A percentile compares a stretch with the other conserved stretches of the same genome.
Conservation (phyloP, 2,888 invertebrate genomes). For the Synanthedon andrenaeformis region DNA sequence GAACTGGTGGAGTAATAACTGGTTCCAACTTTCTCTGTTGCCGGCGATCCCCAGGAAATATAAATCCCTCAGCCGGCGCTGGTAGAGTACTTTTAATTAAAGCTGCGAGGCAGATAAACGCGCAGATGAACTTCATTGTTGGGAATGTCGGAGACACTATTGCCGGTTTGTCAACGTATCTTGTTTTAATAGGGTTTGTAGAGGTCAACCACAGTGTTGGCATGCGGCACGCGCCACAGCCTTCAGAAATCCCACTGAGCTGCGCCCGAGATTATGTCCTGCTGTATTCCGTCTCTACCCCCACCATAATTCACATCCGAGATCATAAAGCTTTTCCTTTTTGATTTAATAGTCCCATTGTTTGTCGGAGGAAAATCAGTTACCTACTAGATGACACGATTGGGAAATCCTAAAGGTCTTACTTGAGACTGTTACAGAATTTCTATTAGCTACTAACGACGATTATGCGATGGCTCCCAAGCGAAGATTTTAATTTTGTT, state of each 20-base stretch:
- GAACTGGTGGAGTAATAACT: constrained; percentile 59
- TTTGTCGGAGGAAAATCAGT: constrained; percentile 30
- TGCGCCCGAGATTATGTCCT: constrained; percentile 49
- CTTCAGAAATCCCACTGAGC: constrained; percentile 69
- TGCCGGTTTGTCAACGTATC: constrained; percentile 39
- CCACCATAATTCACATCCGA: constrained; percentile 16
- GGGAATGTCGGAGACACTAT: constrained; percentile 46
- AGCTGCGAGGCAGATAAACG: constrained; percentile 32
- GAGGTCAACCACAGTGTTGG: constrained; percentile 59
- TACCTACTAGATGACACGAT: constrained; percentile 26
- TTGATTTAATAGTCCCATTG: constrained; percentile 47
- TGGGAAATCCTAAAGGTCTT: constrained; percentile 42
- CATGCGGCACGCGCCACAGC: constrained; percentile 69
- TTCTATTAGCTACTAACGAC: too few species aligned
- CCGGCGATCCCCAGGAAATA: constrained; percentile 47
- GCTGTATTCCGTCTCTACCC: constrained; percentile 44
- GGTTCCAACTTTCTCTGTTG: constrained; percentile 49
- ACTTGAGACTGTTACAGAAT: too few species aligned
- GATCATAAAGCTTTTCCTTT: constrained; percentile 33
- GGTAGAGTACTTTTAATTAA: constrained; percentile 19
- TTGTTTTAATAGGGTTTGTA: constrained; percentile 62
- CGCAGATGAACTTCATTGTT: constrained; percentile 53
- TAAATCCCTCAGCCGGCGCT: constrained; percentile 37
- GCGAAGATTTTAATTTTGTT: too few species aligned
- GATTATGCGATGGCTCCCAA: too few species aligned